Base-by-base conservation (phyloP, 1,140 invertebrate genomes). In the Subanguina moxae region DNA sequence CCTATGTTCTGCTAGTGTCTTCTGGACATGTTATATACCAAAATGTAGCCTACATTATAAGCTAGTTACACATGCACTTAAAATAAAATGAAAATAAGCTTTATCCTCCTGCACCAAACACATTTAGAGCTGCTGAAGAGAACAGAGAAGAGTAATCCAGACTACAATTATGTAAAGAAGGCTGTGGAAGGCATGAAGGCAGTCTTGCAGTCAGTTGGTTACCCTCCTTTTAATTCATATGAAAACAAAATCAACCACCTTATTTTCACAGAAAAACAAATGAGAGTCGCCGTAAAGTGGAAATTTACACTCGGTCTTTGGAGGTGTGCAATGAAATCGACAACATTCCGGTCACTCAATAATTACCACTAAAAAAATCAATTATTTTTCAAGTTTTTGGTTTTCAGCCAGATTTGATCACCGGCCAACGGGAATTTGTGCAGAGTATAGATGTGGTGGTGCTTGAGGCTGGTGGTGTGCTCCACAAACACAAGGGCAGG, bases 311-410 rank as follows among this genome's bases (percentile, higher is more conserved):
- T n/a, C 57, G 64, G 27, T 71, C 69, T 38, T 8, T 74, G 46
- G 57, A 62, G 42, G 46, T 74, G 46, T 74, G 72, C 23, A 72
- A 74, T 21, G 67, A 74, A 21, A 74, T 74, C 46, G 72, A 74
- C 17, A 30, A 48, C 19, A 56, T 76, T 38, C 72, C 72, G 23
- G 72, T 66, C 17, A 66, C 3, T 52, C n/a, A 11, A 19, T 28
- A 11, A 38, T 28, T 45, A 30, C 28, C 28, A 25, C 32, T 28
- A 21, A 42, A 21, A 0, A 30, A n/a, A 3, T 59, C 9, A 17
- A 30, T 62, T 21, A 1, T 28, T 62, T 62, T 38, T 38, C n/a
- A 28, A 19, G 17, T 7, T 52, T 52, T 11, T 58, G 42, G 42
- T 64, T n/a, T 72, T 71, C 23, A 72, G 70, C n/a, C 46, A 7